Base-by-base conservation (phyloP, 2,113 vertebrate genomes). In the Meriones unguiculatus region DNA sequence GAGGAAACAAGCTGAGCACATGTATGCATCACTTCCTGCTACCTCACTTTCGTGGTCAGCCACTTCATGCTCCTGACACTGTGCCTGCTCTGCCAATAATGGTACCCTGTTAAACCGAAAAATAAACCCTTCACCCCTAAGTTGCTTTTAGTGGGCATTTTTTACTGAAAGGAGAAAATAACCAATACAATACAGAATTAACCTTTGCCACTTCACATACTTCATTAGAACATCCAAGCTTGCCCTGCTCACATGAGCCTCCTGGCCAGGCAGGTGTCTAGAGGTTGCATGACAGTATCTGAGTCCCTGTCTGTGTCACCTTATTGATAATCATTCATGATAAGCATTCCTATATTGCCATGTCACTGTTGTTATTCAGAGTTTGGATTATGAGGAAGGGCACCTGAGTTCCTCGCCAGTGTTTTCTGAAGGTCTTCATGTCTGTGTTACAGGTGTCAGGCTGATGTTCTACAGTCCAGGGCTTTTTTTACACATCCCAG, bases 191-290 rank as follows among this genome's bases (percentile, higher is more conserved):
- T 62, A 38, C 54, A 82, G 32, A 82, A 13, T 82, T 81, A 22
- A n/a, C 32, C 80, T 78, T 38, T 84, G 84, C 62, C 73, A 24
- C 57, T 38, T 14, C 77, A 81, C 0, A 35, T 69, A 90, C 89
- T 70, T 90, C 50, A 24, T 73, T 25, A 75, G 77, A 12, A 22
- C 28, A 18, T 64, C 13, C 73, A 72, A 46, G 12, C 52, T 8
- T 54, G 0, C 8, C 18, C 9, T 3, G 75, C 76, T 73, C 69
- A 2, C 0, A 38, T 0, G 0, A 35, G 10, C 5, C 2, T 69
- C 82, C 86, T 32, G 38, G 65, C 67, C 91, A 72, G n/a, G 41
- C 91, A 90, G 73, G 87, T 38, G 80, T 82, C 20, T 14, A 22
- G 35, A 62, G 3, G 11, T 14, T 14, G 35, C 2, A n/a, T 13